Percentiles rank a stretch among this genome's conserved stretches.
Conservation (phyloP, 2,888 invertebrate species). For the Meghimatium bilineatum region DNA sequence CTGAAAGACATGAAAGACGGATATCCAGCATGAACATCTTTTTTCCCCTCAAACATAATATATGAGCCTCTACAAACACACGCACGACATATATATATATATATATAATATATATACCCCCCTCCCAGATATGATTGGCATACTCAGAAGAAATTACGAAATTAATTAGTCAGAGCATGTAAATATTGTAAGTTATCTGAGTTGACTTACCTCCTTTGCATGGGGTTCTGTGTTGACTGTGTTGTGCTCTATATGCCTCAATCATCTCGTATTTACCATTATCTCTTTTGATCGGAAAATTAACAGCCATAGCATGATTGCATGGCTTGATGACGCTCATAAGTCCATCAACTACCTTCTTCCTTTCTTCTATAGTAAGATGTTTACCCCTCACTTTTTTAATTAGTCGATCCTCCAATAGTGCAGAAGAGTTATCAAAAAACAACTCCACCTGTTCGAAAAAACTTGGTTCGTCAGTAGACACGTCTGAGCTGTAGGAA, state of each 20-base stretch:
- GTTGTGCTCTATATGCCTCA: slow-evolving; percentile 97
- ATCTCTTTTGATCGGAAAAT: slow-evolving; percentile 96
- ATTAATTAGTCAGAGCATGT: too few relatives aligned
- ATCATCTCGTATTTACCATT: slow-evolving; percentile 98
- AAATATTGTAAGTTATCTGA: neutral
- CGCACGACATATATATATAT: too few relatives aligned
- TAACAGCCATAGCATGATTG: slow-evolving; percentile 90
- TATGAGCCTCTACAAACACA: too few relatives aligned
- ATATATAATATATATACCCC: too few relatives aligned
- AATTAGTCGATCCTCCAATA: slow-evolving; percentile 89
- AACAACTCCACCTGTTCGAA: slow-evolving; percentile 90
- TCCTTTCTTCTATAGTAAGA: slow-evolving; percentile 86
- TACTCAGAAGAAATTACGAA: too few relatives aligned
- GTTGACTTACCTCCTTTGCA: slow-evolving; percentile 94
- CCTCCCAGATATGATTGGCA: too few relatives aligned
- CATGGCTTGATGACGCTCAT: slow-evolving; percentile 97
- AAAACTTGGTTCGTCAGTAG: slow-evolving; percentile 63
- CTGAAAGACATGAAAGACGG: too few relatives aligned
- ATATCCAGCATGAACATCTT: too few relatives aligned
- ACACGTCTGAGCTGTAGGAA: slow-evolving; percentile 30
- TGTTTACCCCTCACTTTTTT: slow-evolving; percentile 86
- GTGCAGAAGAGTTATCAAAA: slow-evolving; percentile 95
- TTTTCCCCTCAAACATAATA: too few relatives aligned
- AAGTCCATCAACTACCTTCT: slow-evolving; percentile 96
- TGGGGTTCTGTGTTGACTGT: slow-evolving; percentile 96